Percentiles rank a stretch among this genome's conserved stretches.
Conservation (phyloP, 2,888 invertebrate species). For the Drosophila neonasuta region DNA sequence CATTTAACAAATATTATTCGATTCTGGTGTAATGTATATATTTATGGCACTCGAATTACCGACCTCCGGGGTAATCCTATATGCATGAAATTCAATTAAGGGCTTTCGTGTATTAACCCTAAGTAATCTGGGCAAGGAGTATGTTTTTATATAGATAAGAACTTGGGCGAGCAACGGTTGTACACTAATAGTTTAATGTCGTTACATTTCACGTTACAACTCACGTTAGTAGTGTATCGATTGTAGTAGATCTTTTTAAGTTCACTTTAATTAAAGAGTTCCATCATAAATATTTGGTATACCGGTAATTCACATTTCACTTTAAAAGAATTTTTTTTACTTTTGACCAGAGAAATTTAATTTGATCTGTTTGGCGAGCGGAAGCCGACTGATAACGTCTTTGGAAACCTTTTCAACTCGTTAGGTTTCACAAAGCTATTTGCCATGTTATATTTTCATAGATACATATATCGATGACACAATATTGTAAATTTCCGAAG, state of each 20-base stretch:
- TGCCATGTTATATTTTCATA: neutral
- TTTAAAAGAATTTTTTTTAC: neutral
- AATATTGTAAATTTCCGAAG: constrained; percentile 47
- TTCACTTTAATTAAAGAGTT: neutral
- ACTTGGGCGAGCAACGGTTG: neutral
- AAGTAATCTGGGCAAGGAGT: neutral
- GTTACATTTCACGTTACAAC: neutral
- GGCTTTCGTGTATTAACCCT: neutral
- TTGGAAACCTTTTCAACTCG: neutral
- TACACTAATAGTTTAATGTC: too few relatives aligned
- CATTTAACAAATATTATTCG: constrained; percentile 32
- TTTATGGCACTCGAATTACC: neutral
- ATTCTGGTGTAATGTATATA: neutral
- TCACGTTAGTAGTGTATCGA: constrained; percentile 1
- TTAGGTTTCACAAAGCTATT: neutral
- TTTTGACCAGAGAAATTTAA: neutral
- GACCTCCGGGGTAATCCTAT: neutral
- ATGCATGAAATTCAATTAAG: constrained; percentile 3
- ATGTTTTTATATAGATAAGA: neutral
- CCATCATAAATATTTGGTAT: neutral
- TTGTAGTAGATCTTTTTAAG: neutral
- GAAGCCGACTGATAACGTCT: constrained; percentile 24
- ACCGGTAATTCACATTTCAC: neutral
- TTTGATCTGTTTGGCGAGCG: constrained; percentile 9
- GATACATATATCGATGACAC: constrained; percentile 20